Percentiles rank a stretch among this genome's conserved stretches.
phyloP scores from a whole-genome alignment of 2,888 invertebrate species.

The Folsomia candida region DNA sequence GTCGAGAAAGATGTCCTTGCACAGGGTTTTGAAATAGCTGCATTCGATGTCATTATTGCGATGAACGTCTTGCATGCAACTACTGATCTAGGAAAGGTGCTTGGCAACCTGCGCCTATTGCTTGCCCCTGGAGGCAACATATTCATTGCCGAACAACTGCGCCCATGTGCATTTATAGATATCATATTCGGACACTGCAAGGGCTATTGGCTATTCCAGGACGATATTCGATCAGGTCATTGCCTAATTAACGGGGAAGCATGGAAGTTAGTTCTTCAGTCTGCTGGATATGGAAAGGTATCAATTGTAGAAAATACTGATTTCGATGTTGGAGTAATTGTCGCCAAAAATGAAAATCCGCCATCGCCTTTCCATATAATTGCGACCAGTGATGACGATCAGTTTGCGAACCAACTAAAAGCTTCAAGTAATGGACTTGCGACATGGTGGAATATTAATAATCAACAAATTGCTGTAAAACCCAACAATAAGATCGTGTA shows the following conservation, averaged over 20 bases:
- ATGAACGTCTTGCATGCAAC: constrained; percentile 23
- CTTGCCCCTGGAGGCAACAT: constrained; percentile 10
- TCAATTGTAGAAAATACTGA: no score
- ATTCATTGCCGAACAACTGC: not conserved
- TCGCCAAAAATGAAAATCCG: no score
- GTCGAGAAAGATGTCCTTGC: constrained; percentile 12
- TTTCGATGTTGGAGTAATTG: no score
- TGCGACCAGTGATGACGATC: no score
- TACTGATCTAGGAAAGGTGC: constrained; percentile 11
- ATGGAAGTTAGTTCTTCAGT: no score
- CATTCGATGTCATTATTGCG: constrained; percentile 19
- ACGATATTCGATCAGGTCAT: constrained; percentile 22
- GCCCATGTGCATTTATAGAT: not conserved
- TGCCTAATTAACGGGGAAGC: constrained; percentile 1
- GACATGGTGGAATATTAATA: no score
- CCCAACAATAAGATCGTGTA: no score
- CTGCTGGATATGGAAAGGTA: no score
- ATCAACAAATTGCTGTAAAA: no score
- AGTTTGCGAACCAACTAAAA: no score
- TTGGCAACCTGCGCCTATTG: constrained; percentile 12
- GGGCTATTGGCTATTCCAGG: constrained; percentile 20
- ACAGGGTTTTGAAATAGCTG: constrained; percentile 19
- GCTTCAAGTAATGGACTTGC: no score
- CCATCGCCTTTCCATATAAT: no score
- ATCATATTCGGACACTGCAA: constrained; percentile 13